Evolutionary conservation across 2,113 vertebrate species (phyloP).

Genomic region (Sula dactylatra): DNA sequence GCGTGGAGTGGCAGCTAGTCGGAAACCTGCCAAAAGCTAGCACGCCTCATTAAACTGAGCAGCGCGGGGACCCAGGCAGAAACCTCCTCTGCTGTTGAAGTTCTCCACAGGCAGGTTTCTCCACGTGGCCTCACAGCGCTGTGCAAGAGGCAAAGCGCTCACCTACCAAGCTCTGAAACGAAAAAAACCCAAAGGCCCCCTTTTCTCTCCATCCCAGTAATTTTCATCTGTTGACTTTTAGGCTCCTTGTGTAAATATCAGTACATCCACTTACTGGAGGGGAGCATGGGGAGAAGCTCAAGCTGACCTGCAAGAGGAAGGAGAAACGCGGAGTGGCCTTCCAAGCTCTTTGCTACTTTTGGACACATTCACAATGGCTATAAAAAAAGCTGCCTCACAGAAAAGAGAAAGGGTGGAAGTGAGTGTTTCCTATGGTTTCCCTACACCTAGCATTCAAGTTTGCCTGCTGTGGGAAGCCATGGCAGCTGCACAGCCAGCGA

Average conservation of each 20-base stretch:
- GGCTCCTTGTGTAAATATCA: not conserved
- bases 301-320: not conserved
- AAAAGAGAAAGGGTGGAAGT: constrained; percentile 6
- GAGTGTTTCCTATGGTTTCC: not conserved
- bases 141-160: not conserved
- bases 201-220: not conserved
- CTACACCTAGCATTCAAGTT: not conserved
- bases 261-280: not conserved
- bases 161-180: not conserved
- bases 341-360: not conserved
- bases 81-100: not conserved
- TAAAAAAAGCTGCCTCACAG: not conserved
- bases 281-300: not conserved
- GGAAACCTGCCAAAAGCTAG: not conserved
- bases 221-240: not conserved
- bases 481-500: not conserved
- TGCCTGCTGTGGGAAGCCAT: not conserved
- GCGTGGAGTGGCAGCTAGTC: not conserved
- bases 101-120: not conserved
- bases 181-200: not conserved
- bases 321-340: not conserved
- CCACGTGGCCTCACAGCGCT: not conserved
- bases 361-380: not conserved
- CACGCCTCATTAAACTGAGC: not conserved
- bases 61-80: not conserved